Base-by-base conservation (phyloP, 1,140 invertebrate genomes). In the Lysiphlebus fabarum region DNA sequence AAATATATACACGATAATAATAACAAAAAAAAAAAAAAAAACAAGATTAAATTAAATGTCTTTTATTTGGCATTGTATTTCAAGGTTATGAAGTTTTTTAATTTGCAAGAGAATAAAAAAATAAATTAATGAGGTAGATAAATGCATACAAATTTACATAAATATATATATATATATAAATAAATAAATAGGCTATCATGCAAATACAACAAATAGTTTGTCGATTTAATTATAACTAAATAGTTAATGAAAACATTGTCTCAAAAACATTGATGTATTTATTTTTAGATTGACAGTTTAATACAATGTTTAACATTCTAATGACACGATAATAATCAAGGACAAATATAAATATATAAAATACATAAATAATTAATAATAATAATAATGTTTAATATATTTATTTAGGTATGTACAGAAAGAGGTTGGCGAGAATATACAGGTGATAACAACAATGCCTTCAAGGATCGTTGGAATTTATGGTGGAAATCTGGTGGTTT, bases 401-500 rank as follows among this genome's bases (percentile, higher is more conserved):
- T 17, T 57, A 17, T 26, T 26, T 37, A 78, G 89, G 87, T 92
- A 48, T 91, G 87, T 69, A 79, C 84, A 43, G 91, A 94, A 74
- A 81, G 90, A 14, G 90, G 90, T 0, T 94, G 91, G 91, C 80
- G 85, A 43, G 88, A 91, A 67, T 92, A 87, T 74, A 79, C 81
- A 4, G 80, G 83, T 37, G 73, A 76, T 40, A 76, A 72, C 60
- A 83, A 81, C 63, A 77, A 74, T 38, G 79, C 80, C 65, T 85
- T 80, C 65, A 85, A 81, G 62, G 84, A 89, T 59, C 83, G 85
- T 56, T 93, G 91, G 90, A 92, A 92, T 71, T 79, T 92, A 2
- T 92, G 90, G 90, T 93, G 90, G 90, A 83, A 83, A 72, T 86
- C 86, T 5, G 85, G 85, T 8, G 84, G 88, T 7, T 90, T 91